phyloP scores from a whole-genome alignment of 2,888 invertebrate genomes.

The Polyploca ridens region DNA sequence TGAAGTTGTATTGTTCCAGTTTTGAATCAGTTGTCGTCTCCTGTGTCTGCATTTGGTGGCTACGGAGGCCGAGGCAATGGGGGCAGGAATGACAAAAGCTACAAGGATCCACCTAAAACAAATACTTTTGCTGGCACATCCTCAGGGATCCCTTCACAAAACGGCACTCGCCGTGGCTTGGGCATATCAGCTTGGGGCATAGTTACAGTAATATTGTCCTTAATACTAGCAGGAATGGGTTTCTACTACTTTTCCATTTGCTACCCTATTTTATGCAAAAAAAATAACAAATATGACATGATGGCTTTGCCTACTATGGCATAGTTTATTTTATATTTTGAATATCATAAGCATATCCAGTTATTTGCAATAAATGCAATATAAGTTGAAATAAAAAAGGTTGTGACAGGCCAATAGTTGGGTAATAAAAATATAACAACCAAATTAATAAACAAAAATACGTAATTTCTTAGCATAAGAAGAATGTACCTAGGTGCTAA shows the following conservation, averaged over 20 bases:
- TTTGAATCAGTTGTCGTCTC: constrained; percentile 47
- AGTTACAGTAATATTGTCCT: constrained; percentile 77
- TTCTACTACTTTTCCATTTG: constrained; percentile 87
- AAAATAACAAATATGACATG: constrained; percentile 82
- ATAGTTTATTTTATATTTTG: constrained; percentile 34
- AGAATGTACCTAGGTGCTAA: constrained; percentile 12
- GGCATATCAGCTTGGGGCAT: constrained; percentile 88
- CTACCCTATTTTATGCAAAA: constrained; percentile 86
- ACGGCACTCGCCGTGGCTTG: constrained; percentile 61
- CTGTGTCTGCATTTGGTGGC: constrained; percentile 48
- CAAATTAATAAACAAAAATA: background rate
- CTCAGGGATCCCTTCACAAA: constrained; percentile 53
- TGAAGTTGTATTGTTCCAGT: constrained; percentile 49
- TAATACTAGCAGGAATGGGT: constrained; percentile 80
- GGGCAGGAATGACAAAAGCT: constrained; percentile 37
- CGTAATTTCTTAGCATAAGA: background rate
- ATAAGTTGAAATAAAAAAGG: background rate
- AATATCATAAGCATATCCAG: constrained; percentile 41
- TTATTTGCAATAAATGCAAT: constrained; percentile 16
- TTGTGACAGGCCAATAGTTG: constrained; percentile 9
- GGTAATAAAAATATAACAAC: background rate
- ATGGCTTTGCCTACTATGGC: constrained; percentile 78
- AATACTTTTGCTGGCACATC: constrained; percentile 54
- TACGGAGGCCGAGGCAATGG: constrained; percentile 33
- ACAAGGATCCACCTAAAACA: constrained; percentile 39